Percentiles rank a stretch among this genome's conserved stretches.
Evolutionary conservation across 1,140 invertebrate species (phyloP).

Genomic region (Parasteatoda tepidariorum): DNA sequence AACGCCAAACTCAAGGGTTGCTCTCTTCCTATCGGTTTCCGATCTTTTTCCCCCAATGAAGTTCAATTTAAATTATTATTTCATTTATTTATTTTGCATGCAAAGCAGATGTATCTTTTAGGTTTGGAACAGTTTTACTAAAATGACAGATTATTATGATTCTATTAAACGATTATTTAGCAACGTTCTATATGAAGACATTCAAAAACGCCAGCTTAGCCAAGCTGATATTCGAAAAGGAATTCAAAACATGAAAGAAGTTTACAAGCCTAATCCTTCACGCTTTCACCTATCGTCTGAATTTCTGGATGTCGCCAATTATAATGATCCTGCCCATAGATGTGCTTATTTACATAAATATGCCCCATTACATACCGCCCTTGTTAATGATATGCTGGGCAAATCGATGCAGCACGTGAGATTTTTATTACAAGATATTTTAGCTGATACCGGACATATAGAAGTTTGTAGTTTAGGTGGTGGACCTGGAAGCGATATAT

Average conservation of each 20-base stretch:
- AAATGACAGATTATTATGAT: not conserved
- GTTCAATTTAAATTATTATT: too few relatives aligned
- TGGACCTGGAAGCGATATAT: constrained; percentile 13
- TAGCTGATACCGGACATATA: not conserved
- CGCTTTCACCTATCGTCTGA: not conserved
- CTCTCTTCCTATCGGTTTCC: too few relatives aligned
- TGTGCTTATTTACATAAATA: constrained; percentile 34
- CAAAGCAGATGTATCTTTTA: too few relatives aligned
- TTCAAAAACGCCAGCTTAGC: not conserved
- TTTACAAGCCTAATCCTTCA: not conserved
- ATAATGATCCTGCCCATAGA: constrained; percentile 22
- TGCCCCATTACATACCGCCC: constrained; percentile 8
- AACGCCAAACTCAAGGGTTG: too few relatives aligned
- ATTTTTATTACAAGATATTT: not conserved
- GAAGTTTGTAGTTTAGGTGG: constrained; percentile 21
- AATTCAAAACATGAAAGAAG: constrained; percentile 35
- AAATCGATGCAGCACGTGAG: not conserved
- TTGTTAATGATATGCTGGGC: constrained; percentile 4
- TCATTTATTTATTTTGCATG: too few relatives aligned
- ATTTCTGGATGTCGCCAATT: constrained; percentile 1
- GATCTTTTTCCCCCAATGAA: too few relatives aligned
- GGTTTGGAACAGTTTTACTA: not conserved
- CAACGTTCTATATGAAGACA: not conserved
- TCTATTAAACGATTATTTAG: not conserved
- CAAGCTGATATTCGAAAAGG: constrained; percentile 1